phyloP scores from a whole-genome alignment of 2,113 vertebrate genomes.

The Bos taurus region DNA sequence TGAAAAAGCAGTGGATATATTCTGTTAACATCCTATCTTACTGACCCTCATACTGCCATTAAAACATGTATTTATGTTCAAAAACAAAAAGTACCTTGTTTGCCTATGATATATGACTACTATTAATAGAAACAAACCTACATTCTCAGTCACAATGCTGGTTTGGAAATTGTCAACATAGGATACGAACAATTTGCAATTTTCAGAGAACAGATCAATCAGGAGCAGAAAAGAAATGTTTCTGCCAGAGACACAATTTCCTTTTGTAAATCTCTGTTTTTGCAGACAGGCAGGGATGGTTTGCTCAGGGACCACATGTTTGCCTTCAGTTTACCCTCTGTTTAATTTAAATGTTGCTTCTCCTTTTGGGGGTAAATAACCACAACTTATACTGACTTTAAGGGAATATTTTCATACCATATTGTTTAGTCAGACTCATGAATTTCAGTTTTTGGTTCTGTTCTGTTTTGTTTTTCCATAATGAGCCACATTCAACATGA shows the following conservation, averaged over 20 bases:
- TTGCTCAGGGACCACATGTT: background rate
- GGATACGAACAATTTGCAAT: constrained; percentile 13
- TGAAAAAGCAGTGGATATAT: background rate
- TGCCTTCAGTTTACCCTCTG: constrained; percentile 6
- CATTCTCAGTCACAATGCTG: background rate
- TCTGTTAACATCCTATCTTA: background rate
- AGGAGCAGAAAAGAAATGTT: background rate
- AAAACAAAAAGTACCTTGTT: background rate
- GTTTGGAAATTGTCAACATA: background rate
- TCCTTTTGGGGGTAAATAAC: background rate
- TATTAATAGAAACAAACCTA: background rate
- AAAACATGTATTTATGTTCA: background rate
- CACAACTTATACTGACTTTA: background rate
- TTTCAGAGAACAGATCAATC: background rate
- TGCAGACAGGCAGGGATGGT: background rate
- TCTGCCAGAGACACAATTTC: background rate
- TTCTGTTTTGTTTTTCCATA: background rate
- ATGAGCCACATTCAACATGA: background rate
- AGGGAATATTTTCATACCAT: background rate
- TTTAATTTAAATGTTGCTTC: background rate
- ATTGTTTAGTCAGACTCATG: background rate
- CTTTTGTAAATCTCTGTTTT: background rate
- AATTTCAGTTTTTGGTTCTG: background rate
- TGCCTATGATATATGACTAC: background rate
- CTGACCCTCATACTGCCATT: background rate